Evolutionary conservation across 2,797 vertebrate genomes (phyloP).

Genomic region (Pangasius sanitwongsei): DNA sequence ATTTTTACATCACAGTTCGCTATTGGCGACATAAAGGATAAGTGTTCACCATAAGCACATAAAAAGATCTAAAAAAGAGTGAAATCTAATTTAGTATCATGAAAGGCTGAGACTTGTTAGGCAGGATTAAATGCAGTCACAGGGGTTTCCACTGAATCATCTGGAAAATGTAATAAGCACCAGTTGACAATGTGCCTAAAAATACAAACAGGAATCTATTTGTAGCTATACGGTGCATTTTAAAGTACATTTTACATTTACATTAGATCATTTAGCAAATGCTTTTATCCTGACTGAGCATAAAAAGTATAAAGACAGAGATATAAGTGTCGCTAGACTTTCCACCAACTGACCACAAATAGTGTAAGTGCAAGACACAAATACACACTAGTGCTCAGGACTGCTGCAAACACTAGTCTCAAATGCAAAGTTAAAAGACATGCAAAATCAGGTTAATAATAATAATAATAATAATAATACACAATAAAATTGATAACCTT

Average conservation of each 20-base stretch:
- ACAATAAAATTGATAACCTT: not conserved
- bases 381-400: not conserved
- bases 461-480: not conserved
- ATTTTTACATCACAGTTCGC: constrained; percentile 39
- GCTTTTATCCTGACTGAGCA: not conserved
- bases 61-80: constrained; percentile 34
- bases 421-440: not conserved
- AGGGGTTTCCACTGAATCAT: constrained; percentile 55
- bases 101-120: constrained; percentile 35
- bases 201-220: constrained; percentile 57
- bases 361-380: not conserved
- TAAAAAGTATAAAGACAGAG: not conserved
- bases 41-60: constrained; percentile 32
- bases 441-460: not conserved
- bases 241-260: constrained; percentile 8
- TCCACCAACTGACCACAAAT: not conserved
- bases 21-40: constrained; percentile 21
- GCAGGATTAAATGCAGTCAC: constrained; percentile 35
- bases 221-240: not conserved
- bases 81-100: constrained; percentile 44
- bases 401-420: not conserved
- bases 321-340: not conserved
- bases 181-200: constrained; percentile 62
- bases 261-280: not conserved
- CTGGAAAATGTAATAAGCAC: constrained; percentile 65